Evolutionary conservation across 2,797 vertebrate species (phyloP), one percentile per base, ranked within the genome.

Genomic region (Bradypus variegatus): DNA sequence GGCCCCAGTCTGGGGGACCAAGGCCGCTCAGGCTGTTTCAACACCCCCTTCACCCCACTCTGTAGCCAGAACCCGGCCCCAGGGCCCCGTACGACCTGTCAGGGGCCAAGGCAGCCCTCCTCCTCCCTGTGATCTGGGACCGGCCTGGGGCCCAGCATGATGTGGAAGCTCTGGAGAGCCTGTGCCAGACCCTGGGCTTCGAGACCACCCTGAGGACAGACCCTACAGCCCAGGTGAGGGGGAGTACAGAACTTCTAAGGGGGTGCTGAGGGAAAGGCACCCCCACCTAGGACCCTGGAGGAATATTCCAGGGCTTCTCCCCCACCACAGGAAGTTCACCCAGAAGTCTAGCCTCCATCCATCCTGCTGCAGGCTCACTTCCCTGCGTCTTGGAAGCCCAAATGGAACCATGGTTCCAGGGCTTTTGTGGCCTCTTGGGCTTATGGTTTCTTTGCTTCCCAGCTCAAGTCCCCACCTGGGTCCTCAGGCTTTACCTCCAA

Each of bases 171-270:
- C 69, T 96, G 53, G 18, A 36, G 19, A 19, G 18, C n/a, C 77
- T 96, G 38, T 96, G 95, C 72, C 72, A 53, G 53, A 7, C 72
- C 75, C 78, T 96, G 75, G 91, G 91, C 83, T 96, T 96, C 12
- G 2, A 95, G 88, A 91, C 69, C 75, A 89, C 80, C 8, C 19
- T 96, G 82, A 94, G 75, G 80, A 92, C 2, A 8, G 65, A 96
- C 86, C 95, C 94, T 33, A 91, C 72, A 19, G 95, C 94, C 55
- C 90, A 95, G 95, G 95, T 96, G n/a, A 94, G 90, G 29, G 58
- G 84, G 81, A 70, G 31, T 10, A 31, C 36, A 41, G 70, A 58
- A 48, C 64, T 60, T 82, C 53, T 16, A 27, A 36, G 36, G n/a
- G 60, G 82, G 38, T 33, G 36, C 67, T 23, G 79, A 93, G 65